Percentiles rank a stretch among this genome's conserved stretches.
Conservation (phyloP, 2,113 vertebrate species). For the Urocynchramus pylzowi region DNA sequence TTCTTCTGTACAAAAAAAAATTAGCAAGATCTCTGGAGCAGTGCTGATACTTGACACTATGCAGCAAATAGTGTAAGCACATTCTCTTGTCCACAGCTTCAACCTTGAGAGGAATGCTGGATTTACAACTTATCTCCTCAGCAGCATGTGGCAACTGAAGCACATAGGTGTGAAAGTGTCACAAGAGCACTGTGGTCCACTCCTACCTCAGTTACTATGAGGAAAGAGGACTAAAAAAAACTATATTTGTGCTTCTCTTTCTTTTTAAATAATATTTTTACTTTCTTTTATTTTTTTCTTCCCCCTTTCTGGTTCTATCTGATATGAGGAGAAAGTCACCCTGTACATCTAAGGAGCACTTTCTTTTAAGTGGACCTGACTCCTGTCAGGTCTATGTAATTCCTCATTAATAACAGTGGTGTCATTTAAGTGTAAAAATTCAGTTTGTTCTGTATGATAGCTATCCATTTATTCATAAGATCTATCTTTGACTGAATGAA, state of each 20-base stretch:
- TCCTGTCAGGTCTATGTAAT: not conserved
- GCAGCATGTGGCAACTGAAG: not conserved
- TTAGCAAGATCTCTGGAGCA: not conserved
- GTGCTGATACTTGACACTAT: not conserved
- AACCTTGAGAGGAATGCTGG: not conserved
- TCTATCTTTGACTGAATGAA: not conserved
- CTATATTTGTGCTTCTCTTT: not conserved
- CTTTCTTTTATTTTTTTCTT: not conserved
- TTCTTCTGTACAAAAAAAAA: not conserved
- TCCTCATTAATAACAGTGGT: not conserved
- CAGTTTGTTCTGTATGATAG: not conserved
- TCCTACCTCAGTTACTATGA: not conserved
- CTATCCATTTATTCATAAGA: not conserved
- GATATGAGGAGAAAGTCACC: not conserved
- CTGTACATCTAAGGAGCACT: not conserved
- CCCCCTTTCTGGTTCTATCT: fast-evolving
- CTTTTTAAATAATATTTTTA: not conserved
- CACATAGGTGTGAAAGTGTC: not conserved
- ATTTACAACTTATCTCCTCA: not conserved
- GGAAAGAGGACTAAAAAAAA: not conserved
- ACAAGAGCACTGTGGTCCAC: not conserved
- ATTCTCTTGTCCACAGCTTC: not conserved
- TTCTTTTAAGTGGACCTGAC: not conserved
- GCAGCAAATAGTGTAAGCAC: not conserved
- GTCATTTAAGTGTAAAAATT: not conserved